Percentiles rank a stretch among this genome's conserved stretches.
phyloP scores from a whole-genome alignment of 2,113 vertebrate genomes.

The Spermophilus dauricus region DNA sequence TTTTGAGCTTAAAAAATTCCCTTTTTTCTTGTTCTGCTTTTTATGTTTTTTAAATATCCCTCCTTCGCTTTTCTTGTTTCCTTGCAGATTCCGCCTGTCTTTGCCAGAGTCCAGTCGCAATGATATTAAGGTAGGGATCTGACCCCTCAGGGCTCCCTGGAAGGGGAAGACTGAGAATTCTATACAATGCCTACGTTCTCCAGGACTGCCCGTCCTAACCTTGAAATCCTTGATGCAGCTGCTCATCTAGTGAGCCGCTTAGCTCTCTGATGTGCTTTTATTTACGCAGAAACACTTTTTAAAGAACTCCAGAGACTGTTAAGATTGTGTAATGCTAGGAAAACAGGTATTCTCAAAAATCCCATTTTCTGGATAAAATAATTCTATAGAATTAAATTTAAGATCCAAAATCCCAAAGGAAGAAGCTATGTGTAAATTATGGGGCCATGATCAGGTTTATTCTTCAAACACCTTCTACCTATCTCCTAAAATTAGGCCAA shows the following conservation, averaged over 20 bases:
- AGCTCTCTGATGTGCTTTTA: neutral
- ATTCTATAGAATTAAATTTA: constrained; percentile 10
- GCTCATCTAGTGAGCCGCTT: neutral
- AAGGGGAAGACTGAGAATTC: neutral
- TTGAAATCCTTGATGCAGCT: constrained; percentile 46
- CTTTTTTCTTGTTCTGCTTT: neutral
- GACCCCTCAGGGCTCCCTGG: neutral
- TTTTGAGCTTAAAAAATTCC: neutral
- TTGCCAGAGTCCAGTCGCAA: constrained; percentile 66
- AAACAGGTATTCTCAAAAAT: neutral
- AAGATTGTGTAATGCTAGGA: neutral
- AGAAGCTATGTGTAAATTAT: neutral
- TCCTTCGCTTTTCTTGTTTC: constrained; percentile 67
- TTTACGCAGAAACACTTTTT: neutral
- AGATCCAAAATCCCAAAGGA: neutral
- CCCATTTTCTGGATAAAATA: neutral
- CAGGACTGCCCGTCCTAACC: neutral
- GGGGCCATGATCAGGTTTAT: neutral
- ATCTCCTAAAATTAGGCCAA: neutral
- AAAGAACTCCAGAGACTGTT: constrained; percentile 1
- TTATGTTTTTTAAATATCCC: constrained; percentile 6
- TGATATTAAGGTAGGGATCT: constrained; percentile 73
- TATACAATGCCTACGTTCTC: neutral
- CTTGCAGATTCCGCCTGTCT: constrained; percentile 83
- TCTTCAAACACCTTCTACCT: neutral